phyloP scores from a whole-genome alignment of 2,888 invertebrate species.

The Actias luna region DNA sequence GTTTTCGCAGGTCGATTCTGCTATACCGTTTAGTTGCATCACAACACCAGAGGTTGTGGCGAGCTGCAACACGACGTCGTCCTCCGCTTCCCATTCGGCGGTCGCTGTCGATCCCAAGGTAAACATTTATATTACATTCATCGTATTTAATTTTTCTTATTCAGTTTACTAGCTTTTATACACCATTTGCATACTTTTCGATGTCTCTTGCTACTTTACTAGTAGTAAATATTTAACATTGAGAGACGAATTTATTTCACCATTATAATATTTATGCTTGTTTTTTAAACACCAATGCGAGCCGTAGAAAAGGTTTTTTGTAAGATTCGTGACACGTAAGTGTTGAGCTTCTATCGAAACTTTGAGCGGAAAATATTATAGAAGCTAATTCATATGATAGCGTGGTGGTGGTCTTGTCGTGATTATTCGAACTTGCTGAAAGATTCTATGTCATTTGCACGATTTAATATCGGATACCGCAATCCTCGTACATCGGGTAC shows the following conservation, averaged over 20 bases:
- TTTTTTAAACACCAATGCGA: background rate
- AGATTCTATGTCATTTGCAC: too few relatives aligned
- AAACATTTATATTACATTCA: conserved; percentile 24
- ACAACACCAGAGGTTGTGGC: conserved; percentile 75
- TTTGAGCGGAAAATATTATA: background rate
- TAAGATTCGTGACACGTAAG: background rate
- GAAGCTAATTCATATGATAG: too few relatives aligned
- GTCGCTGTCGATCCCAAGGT: conserved; percentile 70
- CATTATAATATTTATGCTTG: background rate
- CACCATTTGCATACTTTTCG: conserved; percentile 43
- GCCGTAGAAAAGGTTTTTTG: background rate
- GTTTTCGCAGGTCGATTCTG: conserved; percentile 70
- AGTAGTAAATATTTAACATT: background rate
- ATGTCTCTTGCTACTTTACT: conserved; percentile 11
- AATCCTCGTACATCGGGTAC: background rate
- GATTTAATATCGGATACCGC: too few relatives aligned
- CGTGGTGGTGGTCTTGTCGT: too few relatives aligned
- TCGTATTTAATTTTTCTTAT: conserved; percentile 18
- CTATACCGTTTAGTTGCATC: conserved; percentile 79
- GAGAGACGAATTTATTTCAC: too few relatives aligned
- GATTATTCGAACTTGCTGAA: too few relatives aligned
- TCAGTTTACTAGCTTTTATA: conserved; percentile 19
- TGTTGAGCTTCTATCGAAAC: background rate
- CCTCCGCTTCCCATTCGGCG: conserved; percentile 50
- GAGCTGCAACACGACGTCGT: conserved; percentile 70